These are phyloP conservation scores for Mesembrinibis cayennensis DNA, from an alignment of 2,113 vertebrate species.

Conservation along the genomic window DNA sequence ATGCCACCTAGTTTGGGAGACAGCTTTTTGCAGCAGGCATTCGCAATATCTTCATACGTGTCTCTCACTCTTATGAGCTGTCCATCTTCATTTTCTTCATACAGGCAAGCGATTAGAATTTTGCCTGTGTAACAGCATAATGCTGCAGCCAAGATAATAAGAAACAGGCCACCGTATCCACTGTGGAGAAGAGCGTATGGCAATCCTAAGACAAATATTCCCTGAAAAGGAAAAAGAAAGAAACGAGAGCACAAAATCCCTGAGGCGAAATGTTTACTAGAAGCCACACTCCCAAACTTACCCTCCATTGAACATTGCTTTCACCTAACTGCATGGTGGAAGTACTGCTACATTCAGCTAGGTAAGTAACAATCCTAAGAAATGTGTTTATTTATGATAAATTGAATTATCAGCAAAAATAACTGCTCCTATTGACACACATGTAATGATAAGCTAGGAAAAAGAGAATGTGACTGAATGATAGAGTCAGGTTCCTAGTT, in stretches of 20 bases:
- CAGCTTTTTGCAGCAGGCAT: slow-evolving; percentile 70
- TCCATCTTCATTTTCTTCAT: slow-evolving; percentile 75
- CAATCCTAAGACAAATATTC: slow-evolving; percentile 81
- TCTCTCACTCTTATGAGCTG: slow-evolving; percentile 67
- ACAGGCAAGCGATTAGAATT: slow-evolving; percentile 78
- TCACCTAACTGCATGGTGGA: neutral
- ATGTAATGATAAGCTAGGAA: slow-evolving; percentile 51
- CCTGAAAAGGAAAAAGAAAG: slow-evolving; percentile 61
- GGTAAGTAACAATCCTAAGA: neutral
- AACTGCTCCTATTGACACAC: neutral
- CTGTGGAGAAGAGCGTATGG: slow-evolving; percentile 79
- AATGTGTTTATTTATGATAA: slow-evolving; percentile 45
- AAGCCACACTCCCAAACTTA: neutral
- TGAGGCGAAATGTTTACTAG: neutral
- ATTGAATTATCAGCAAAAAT: slow-evolving; percentile 33
- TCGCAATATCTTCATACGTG: slow-evolving; percentile 78
- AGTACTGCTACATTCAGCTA: neutral
- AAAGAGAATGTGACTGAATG: slow-evolving; percentile 28
- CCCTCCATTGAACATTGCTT: neutral
- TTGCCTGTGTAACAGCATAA: slow-evolving; percentile 82
- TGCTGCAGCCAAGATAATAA: slow-evolving; percentile 75
- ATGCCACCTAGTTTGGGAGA: slow-evolving; percentile 72
- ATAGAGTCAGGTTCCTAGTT: slow-evolving; percentile 51
- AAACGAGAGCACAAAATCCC: slow-evolving; percentile 3
- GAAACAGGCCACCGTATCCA: slow-evolving; percentile 75